Conservation (phyloP, 1,140 invertebrate genomes). For the Hyposmocoma kahamanoa region DNA sequence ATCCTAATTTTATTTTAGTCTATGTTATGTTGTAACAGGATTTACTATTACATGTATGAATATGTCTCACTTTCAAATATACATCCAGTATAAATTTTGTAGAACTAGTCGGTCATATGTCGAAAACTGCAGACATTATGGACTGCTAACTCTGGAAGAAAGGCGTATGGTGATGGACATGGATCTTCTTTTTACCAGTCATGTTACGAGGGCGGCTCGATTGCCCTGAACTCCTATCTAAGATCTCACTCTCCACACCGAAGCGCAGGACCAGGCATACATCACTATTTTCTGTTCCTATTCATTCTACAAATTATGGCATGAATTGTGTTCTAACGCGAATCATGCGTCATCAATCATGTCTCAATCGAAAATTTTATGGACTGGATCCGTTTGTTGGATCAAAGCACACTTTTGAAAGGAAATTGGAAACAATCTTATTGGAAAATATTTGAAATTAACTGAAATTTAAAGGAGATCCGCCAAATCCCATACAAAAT, state of each 20-base stretch:
- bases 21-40: no score
- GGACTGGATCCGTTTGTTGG: not conserved
- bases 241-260: not conserved
- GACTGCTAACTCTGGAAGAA: not conserved
- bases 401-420: slow-evolving; percentile 1
- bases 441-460: no score
- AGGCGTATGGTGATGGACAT: not conserved
- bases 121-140: not conserved
- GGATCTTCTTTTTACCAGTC: slow-evolving; percentile 1
- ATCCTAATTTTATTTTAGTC: no score
- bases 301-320: slow-evolving; percentile 1
- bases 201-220: slow-evolving; percentile 1
- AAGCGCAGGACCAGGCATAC: not conserved
- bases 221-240: slow-evolving; percentile 2
- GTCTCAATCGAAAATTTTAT: not conserved
- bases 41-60: no score
- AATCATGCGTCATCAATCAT: not conserved
- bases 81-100: slow-evolving; percentile 6
- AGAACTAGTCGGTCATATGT: not conserved
- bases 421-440: no score
- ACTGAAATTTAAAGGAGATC: no score
- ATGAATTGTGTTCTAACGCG: not conserved
- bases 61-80: no score
- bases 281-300: not conserved
- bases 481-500: no score